Base-by-base conservation (phyloP, 1,140 invertebrate genomes). In the Nasonia vitripennis region DNA sequence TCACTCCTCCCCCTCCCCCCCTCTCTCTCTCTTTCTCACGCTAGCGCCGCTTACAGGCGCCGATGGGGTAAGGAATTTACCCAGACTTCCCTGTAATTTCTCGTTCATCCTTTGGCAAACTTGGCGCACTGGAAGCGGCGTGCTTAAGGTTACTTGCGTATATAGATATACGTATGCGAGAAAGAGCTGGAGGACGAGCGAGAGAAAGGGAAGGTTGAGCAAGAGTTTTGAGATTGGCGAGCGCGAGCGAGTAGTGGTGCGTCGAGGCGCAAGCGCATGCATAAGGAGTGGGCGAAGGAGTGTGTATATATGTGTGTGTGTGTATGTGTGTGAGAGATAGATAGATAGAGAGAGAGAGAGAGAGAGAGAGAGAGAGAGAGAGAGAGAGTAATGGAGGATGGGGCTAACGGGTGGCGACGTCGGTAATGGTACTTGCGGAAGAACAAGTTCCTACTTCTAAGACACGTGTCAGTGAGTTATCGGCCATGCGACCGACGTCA, bases 31-130 rank as follows among this genome's bases (percentile, higher is more conserved):
- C 14, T 17, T 17, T 17, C 48, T 12, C 20, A 45, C 41, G 41
- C 41, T 7, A 45, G 55, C 20, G 20, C 14, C 55, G 55, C 55
- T 62, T 62, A 62, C 20, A 20, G 20, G 17, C 17, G 55, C 55
- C 55, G 55, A 62, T 62, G 55, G 20, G 55, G 55, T 62, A 62
- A 62, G 55, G 55, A 62, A 62, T 62, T 62, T 62, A 62, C 55
- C 55, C 55, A 62, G 55, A 62, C 55, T 62, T 62, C 55, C 55
- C 55, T 62, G 55, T 62, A 62, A 62, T 62, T 62, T 62, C 55
- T 62, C 55, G 55, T 62, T 62, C 55, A 62, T 62, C 55, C 55
- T 62, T 62, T 62, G 55, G 55, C 20, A 62, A 62, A 62, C 55
- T 62, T 62, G 55, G 55, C 55, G 17, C 55, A 62, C 55, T 62